Conservation (phyloP, 1,140 invertebrate genomes). For the Philaenus spumarius region DNA sequence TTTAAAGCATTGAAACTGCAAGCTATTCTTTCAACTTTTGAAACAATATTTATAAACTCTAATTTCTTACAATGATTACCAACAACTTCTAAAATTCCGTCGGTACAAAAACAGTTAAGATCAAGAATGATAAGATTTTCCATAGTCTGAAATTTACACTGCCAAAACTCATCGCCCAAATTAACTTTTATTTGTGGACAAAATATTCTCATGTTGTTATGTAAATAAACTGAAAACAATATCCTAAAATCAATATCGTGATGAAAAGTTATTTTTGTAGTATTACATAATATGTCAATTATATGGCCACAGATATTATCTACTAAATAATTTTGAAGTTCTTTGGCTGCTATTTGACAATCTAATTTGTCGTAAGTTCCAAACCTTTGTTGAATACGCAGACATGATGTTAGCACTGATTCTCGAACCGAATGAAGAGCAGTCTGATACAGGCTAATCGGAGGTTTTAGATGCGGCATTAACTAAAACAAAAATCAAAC, state of each 20-base stretch:
- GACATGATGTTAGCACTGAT: too few relatives aligned
- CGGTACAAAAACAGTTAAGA: constrained; percentile 45
- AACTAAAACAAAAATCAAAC: too few relatives aligned
- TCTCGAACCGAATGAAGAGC: too few relatives aligned
- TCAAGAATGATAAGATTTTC: constrained; percentile 41
- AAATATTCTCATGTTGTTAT: not conserved
- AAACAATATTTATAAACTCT: constrained; percentile 47
- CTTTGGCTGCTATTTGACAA: not conserved
- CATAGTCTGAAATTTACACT: constrained; percentile 38
- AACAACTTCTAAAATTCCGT: constrained; percentile 46
- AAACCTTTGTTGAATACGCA: not conserved
- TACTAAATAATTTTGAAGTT: not conserved
- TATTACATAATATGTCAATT: not conserved
- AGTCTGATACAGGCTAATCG: too few relatives aligned
- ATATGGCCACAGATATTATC: not conserved
- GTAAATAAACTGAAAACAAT: not conserved
- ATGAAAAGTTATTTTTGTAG: not conserved
- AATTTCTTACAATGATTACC: constrained; percentile 40
- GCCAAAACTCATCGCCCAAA: constrained; percentile 36
- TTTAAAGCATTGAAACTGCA: constrained; percentile 43
- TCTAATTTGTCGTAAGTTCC: not conserved
- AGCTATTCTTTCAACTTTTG: constrained; percentile 42
- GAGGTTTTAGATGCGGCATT: too few relatives aligned
- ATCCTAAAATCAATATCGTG: not conserved
- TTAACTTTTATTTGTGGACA: not conserved